These are phyloP conservation scores for Pterostichus madidus DNA, from an alignment of 2,888 invertebrate species.

Conservation along the genomic window DNA sequence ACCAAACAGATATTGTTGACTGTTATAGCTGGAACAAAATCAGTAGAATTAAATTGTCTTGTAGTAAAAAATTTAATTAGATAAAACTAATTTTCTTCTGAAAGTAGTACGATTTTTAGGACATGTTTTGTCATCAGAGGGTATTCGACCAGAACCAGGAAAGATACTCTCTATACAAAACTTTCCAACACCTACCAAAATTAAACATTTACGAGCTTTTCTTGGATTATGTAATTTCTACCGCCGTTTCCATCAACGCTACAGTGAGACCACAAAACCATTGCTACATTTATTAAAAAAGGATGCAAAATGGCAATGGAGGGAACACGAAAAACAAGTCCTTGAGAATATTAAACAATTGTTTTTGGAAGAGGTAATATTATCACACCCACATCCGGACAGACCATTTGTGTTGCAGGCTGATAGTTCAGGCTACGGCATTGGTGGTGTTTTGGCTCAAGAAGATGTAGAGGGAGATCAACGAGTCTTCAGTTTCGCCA, in stretches of 20 bases:
- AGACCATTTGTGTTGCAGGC: neutral
- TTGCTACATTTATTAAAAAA: no score
- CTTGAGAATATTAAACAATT: neutral
- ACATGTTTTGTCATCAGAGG: no score
- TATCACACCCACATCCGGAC: neutral
- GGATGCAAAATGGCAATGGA: neutral
- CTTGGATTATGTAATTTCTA: no score
- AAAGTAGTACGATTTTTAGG: no score
- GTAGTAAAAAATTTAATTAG: constrained; percentile 40
- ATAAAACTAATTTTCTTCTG: no score
- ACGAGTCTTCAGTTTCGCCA: constrained; percentile 9
- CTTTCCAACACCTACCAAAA: no score
- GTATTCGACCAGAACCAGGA: no score
- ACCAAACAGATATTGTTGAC: constrained; percentile 60
- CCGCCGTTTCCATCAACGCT: neutral
- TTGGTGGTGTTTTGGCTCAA: neutral
- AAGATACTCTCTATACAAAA: no score
- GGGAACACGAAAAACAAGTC: neutral
- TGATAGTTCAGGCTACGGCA: neutral
- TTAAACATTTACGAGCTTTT: no score
- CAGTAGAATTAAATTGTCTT: constrained; percentile 8
- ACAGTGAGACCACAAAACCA: no score
- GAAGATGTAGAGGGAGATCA: neutral
- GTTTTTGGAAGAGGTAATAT: neutral
- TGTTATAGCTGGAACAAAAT: neutral